Evolutionary conservation across 2,113 vertebrate species (phyloP).

Genomic region (Gymnocephalus cernua): DNA sequence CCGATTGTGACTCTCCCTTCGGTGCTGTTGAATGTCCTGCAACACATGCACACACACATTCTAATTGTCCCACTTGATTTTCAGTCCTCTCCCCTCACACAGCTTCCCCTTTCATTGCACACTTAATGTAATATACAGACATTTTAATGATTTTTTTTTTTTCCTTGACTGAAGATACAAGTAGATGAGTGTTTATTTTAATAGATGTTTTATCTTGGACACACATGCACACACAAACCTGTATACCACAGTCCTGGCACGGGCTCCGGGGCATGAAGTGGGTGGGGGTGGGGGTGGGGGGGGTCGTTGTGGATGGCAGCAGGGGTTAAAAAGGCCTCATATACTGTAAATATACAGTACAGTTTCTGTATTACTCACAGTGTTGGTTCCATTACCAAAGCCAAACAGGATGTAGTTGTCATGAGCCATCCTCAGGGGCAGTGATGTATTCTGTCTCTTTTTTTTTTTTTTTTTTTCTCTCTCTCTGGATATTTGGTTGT

Average conservation of each 20-base stretch:
- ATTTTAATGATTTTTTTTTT: slow-evolving; percentile 62
- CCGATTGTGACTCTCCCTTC: slow-evolving; percentile 73
- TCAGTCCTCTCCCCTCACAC: not conserved
- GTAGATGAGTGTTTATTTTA: slow-evolving; percentile 72
- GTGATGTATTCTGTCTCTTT: slow-evolving; percentile 62
- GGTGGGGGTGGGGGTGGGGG: not conserved
- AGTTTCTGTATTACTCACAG: slow-evolving; percentile 68
- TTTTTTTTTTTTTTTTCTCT: slow-evolving; percentile 15
- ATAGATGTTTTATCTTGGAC: slow-evolving; percentile 69
- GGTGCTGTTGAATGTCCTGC: slow-evolving; percentile 84
- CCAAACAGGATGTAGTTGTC: slow-evolving; percentile 73
- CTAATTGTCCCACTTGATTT: slow-evolving; percentile 21
- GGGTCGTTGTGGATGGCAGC: slow-evolving; percentile 38
- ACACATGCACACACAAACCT: slow-evolving; percentile 48
- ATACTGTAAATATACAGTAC: slow-evolving; percentile 71
- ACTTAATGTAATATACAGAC: slow-evolving; percentile 70
- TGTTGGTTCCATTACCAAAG: slow-evolving; percentile 79
- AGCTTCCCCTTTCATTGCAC: slow-evolving; percentile 47
- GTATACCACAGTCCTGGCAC: slow-evolving; percentile 45
- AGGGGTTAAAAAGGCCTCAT: slow-evolving; percentile 45
- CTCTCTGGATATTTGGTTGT: slow-evolving; percentile 56
- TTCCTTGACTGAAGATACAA: slow-evolving; percentile 61
- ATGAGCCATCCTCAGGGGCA: slow-evolving; percentile 79
- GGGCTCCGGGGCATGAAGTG: slow-evolving; percentile 54
- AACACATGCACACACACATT: not conserved